A percentile compares a stretch with the other conserved stretches of the same genome.
phyloP scores from a whole-genome alignment of 2,113 vertebrate genomes.

The Rhipidura dahli region DNA sequence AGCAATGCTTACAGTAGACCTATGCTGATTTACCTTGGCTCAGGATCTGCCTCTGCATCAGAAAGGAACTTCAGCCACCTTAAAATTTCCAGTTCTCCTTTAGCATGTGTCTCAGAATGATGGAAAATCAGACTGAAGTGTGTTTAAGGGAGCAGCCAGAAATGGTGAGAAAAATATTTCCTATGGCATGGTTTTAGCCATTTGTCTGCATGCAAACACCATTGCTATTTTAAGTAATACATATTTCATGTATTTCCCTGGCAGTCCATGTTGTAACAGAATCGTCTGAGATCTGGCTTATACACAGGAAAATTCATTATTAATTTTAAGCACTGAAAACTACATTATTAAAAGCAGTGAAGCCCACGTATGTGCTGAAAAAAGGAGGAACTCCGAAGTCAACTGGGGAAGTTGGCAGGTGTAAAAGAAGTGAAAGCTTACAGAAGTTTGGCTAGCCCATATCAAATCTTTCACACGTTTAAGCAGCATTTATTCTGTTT shows the following conservation, averaged over 20 bases:
- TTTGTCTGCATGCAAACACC: neutral
- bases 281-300: neutral
- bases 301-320: neutral
- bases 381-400: neutral
- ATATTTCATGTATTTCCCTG: neutral
- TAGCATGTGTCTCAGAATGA: neutral
- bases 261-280: neutral
- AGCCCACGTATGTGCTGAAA: neutral
- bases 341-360: neutral
- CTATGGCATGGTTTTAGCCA: neutral
- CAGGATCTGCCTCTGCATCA: neutral
- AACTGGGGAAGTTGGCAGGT: neutral
- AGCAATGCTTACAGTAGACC: neutral
- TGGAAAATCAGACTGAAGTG: neutral
- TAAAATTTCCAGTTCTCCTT: neutral
- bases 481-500: neutral
- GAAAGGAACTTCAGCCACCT: neutral
- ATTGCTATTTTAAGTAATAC: neutral
- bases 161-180: neutral
- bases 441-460: neutral
- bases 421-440: neutral
- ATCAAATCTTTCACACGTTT: neutral
- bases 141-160: neutral
- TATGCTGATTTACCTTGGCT: neutral
- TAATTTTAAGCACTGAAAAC: neutral